Conservation (phyloP, 2,888 invertebrate genomes). For the Suillia variegata region DNA sequence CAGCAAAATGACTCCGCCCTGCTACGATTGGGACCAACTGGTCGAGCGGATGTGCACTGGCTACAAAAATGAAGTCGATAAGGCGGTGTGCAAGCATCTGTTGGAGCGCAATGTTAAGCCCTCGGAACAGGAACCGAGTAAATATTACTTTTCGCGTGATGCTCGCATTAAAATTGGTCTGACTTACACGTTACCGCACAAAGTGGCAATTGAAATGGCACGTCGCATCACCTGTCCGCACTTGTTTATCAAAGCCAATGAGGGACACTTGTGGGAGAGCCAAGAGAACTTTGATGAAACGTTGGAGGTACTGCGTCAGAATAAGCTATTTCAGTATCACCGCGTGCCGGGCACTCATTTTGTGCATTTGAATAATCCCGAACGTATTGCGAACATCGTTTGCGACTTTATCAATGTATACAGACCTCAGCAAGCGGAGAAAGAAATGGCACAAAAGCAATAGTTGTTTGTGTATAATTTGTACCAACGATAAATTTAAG, state of each 20-base stretch:
- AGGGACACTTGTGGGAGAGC: conserved; percentile 62
- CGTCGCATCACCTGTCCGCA: conserved; percentile 66
- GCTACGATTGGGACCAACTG: too few species aligned
- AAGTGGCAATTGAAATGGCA: conserved; percentile 64
- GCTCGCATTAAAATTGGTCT: conserved; percentile 63
- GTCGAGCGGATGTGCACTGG: too few species aligned
- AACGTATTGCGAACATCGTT: too few species aligned
- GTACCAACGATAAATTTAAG: too few species aligned
- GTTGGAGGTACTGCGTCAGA: conserved; percentile 63
- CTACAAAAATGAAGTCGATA: conserved; percentile 58
- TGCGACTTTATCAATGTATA: too few species aligned
- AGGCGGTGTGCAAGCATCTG: conserved; percentile 63
- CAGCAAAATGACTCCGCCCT: too few species aligned
- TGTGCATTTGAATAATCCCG: conserved; percentile 32
- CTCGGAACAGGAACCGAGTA: conserved; percentile 63
- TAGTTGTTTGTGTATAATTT: too few species aligned
- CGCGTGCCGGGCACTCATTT: conserved; percentile 71
- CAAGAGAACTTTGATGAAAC: conserved; percentile 63
- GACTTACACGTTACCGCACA: conserved; percentile 30
- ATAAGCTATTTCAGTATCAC: conserved; percentile 64
- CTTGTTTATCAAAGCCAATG: conserved; percentile 64
- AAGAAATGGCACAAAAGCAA: too few species aligned
- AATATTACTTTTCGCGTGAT: conserved; percentile 68
- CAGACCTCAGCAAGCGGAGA: too few species aligned
- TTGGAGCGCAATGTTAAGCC: conserved; percentile 65